Base-by-base conservation (phyloP, 2,888 invertebrate species). In the Brassicogethes aeneus region DNA sequence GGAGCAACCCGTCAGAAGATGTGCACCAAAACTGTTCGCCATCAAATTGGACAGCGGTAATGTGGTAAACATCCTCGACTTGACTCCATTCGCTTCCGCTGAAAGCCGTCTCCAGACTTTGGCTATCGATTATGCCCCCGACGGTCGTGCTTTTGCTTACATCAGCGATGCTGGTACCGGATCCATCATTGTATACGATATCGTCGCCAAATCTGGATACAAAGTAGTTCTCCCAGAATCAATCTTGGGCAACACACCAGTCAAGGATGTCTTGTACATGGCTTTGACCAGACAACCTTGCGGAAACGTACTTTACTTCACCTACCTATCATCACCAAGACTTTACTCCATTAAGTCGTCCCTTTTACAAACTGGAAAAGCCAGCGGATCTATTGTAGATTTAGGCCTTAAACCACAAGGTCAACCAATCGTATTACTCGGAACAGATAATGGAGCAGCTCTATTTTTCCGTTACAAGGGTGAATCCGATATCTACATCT, bases 381-480 rank as follows among this genome's bases (percentile, higher is more conserved):
- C 75, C 2, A 64, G 69, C 2, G 77, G 76, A 3, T 70, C 74
- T 2, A 72, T 80, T 39, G 67, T 73, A 3, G 77, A 79, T 54
- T 71, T 76, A 12, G 80, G 79, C 1, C 57, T 66, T 1, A 77
- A 78, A 51, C 73, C 73, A 10, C 34, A 47, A 1, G 51, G 51
- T 15, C 67, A 66, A 13, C 70, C 70, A 49, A 71, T 77, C 30
- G 76, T 79, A 2, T 50, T 79, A 1, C 61, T 79, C 31, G 80
- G 80, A 16, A 75, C 74, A 2, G 79, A 80, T 55, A 75, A 76
- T 32, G 77, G 75, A 5, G 67, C 70, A 7, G 70, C 73, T 3
- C 60, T 79, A 10, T 79, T 79, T 70, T 76, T 79, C 66, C 69
- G 79, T n/a, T 72, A 70, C 54, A 73, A 75, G 57, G 78, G 79